A percentile compares a stretch with the other conserved stretches of the same genome.
These are phyloP conservation scores for Amphiura filiformis DNA, from an alignment of 35 echinoderm and acorn worm genomes.

Conservation along the genomic window DNA sequence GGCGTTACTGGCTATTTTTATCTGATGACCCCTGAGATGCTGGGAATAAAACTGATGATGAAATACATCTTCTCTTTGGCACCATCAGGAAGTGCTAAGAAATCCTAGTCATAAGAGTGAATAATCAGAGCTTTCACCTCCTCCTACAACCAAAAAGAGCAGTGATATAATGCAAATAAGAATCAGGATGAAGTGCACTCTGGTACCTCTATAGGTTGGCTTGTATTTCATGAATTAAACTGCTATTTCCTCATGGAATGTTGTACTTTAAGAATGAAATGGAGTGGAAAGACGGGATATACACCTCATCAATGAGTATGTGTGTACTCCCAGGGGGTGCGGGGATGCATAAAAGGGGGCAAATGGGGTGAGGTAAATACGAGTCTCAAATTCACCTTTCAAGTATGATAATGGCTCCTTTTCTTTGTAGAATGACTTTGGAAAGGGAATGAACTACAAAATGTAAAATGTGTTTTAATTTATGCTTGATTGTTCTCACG, in stretches of 20 bases:
- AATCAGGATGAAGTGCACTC: not conserved
- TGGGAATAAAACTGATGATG: constrained; percentile 8
- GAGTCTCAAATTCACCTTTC: too few species aligned
- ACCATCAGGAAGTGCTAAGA: not conserved
- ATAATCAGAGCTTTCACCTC: not conserved
- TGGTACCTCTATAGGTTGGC: not conserved
- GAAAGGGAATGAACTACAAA: too few species aligned
- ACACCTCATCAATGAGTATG: too few species aligned
- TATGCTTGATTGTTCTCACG: too few species aligned
- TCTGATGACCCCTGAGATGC: not conserved
- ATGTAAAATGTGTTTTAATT: too few species aligned
- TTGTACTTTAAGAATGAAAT: not conserved
- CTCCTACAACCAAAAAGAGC: not conserved
- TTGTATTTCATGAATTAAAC: not conserved
- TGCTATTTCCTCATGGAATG: not conserved
- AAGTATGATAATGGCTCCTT: too few species aligned
- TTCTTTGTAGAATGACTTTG: too few species aligned
- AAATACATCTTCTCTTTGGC: not conserved
- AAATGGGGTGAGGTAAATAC: too few species aligned
- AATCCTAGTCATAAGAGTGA: not conserved
- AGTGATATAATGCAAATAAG: not conserved
- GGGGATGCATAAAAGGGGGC: too few species aligned
- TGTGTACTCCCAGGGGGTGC: too few species aligned
- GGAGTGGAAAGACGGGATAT: too few species aligned
- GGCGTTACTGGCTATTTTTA: not conserved